phyloP scores from a whole-genome alignment of 2,888 invertebrate species.

The Thymelicus lineola region DNA sequence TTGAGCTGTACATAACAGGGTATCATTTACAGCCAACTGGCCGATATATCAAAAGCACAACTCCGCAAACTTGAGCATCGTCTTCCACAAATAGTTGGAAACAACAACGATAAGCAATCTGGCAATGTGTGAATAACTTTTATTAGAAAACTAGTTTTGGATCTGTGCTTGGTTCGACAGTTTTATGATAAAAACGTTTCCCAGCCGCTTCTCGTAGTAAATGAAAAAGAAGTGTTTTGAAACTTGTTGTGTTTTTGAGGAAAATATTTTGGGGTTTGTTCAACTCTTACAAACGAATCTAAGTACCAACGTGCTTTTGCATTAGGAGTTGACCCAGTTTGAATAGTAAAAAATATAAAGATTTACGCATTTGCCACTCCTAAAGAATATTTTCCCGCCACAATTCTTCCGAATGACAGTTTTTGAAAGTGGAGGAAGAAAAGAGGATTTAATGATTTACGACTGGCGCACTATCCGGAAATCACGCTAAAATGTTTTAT shows the following conservation, averaged over 20 bases:
- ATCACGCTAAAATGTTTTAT: conserved; percentile 6
- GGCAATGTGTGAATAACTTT: conserved; percentile 28
- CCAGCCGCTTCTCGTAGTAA: too few relatives aligned
- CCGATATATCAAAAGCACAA: conserved; percentile 9
- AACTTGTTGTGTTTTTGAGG: too few relatives aligned
- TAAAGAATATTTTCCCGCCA: conserved; percentile 4
- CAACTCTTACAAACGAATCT: too few relatives aligned
- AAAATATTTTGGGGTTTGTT: too few relatives aligned
- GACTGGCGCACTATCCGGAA: not conserved
- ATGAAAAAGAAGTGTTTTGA: too few relatives aligned
- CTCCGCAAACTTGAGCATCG: not conserved
- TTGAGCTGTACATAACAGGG: not conserved
- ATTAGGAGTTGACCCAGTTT: too few relatives aligned
- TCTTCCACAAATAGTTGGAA: conserved; percentile 25
- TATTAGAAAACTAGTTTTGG: conserved; percentile 21
- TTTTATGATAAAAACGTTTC: not conserved
- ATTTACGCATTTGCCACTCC: not conserved
- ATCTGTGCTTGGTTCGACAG: not conserved
- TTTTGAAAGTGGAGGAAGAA: conserved; percentile 3
- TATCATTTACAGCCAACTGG: not conserved
- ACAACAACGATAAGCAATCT: conserved; percentile 27
- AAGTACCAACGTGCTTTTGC: too few relatives aligned
- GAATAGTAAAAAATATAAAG: not conserved
- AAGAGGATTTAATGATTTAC: conserved; percentile 12
- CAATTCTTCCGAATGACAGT: conserved; percentile 8